phyloP scores from a whole-genome alignment of 2,797 vertebrate species.

The Hirundo rustica region DNA sequence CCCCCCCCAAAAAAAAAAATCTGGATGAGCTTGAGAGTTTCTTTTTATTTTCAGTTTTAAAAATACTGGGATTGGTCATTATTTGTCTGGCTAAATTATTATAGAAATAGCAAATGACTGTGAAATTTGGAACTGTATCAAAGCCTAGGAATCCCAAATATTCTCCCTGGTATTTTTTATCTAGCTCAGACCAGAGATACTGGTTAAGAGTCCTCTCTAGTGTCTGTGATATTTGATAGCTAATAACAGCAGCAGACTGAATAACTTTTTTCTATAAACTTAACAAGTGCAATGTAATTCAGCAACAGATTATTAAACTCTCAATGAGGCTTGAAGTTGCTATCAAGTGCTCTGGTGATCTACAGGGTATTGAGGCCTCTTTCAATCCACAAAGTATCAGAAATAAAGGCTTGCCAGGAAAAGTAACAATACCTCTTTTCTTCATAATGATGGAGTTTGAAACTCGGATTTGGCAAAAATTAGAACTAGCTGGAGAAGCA shows the following conservation, averaged over 20 bases:
- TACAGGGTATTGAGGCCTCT: neutral
- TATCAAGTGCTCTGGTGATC: neutral
- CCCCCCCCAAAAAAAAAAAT: neutral
- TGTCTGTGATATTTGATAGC: neutral
- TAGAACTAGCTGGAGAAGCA: neutral
- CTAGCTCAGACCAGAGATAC: neutral
- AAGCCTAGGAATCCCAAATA: neutral
- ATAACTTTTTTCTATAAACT: neutral
- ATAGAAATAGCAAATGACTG: neutral
- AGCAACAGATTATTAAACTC: conserved; percentile 28
- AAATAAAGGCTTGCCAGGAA: neutral
- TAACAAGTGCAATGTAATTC: neutral
- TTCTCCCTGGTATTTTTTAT: neutral
- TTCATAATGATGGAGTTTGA: neutral
- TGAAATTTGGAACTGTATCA: neutral
- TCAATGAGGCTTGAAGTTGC: neutral
- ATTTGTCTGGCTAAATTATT: neutral
- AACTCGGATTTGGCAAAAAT: neutral
- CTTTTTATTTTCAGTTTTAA: neutral
- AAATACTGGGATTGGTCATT: neutral
- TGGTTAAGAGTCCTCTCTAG: neutral
- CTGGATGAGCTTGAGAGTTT: neutral
- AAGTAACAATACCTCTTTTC: neutral
- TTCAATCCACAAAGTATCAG: neutral
- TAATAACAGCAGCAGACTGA: neutral